A percentile compares a stretch with the other conserved stretches of the same genome.
phyloP scores from a whole-genome alignment of 2,113 vertebrate genomes.

The Spea bombifrons region DNA sequence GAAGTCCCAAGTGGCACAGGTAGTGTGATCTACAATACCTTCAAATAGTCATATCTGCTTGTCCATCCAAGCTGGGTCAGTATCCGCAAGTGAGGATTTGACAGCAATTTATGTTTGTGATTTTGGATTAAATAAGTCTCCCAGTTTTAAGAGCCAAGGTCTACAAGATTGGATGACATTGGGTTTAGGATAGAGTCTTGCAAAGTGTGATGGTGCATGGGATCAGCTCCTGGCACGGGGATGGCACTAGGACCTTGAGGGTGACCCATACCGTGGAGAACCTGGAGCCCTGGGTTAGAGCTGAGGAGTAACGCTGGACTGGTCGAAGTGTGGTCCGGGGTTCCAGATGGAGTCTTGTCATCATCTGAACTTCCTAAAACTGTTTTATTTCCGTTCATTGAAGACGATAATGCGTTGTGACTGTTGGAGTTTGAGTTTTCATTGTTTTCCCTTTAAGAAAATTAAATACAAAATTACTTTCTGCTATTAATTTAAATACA shows the following conservation, averaged over 20 bases:
- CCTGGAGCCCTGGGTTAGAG: conserved; percentile 79
- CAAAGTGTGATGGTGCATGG: conserved; percentile 90
- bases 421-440: conserved; percentile 95
- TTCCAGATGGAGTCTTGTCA: conserved; percentile 95
- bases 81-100: not conserved
- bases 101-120: not conserved
- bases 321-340: conserved; percentile 90
- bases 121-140: not conserved
- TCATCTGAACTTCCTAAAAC: conserved; percentile 97
- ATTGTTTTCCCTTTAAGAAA: conserved; percentile 89
- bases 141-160: conserved; percentile 89
- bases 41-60: not conserved
- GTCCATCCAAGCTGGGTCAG: not conserved
- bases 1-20: not conserved
- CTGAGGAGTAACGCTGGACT: conserved; percentile 90
- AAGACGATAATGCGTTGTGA: conserved; percentile 89
- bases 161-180: conserved; percentile 97
- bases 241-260: conserved; percentile 95
- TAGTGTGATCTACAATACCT: not conserved
- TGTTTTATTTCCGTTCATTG: conserved; percentile 95
- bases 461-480: conserved; percentile 43
- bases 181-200: conserved; percentile 98
- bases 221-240: conserved; percentile 83
- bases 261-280: conserved; percentile 87
- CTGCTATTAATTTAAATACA: no score